Conservation (phyloP, 2,113 vertebrate species). For the Grantiella picta region DNA sequence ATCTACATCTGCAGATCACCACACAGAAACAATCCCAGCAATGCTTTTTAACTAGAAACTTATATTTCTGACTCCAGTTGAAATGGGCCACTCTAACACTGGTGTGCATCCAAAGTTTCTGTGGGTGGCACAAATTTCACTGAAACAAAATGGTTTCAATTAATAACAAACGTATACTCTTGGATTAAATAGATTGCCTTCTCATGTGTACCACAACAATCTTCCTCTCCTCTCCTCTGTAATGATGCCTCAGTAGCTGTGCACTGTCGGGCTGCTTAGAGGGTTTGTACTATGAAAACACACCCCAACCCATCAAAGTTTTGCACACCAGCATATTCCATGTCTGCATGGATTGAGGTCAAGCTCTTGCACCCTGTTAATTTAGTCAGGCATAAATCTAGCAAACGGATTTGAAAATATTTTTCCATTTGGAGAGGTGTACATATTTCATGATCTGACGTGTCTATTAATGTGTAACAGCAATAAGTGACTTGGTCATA, state of each 20-base stretch:
- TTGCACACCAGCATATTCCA: fast-evolving
- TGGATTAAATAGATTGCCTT: neutral
- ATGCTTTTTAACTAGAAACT: neutral
- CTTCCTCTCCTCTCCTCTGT: neutral
- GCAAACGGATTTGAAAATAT: neutral
- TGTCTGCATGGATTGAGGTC: neutral
- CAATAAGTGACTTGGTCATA: neutral
- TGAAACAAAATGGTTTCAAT: neutral
- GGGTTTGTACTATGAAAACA: neutral
- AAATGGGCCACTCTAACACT: neutral
- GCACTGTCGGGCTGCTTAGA: neutral
- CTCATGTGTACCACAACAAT: neutral
- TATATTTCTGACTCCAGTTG: neutral
- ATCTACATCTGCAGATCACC: neutral
- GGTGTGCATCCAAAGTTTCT: neutral
- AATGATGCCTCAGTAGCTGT: neutral
- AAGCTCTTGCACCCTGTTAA: neutral
- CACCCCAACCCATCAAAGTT: neutral
- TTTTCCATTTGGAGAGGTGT: neutral
- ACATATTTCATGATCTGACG: neutral
- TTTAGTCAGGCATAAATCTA: neutral
- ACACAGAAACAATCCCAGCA: neutral
- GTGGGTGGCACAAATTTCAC: neutral
- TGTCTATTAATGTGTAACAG: neutral
- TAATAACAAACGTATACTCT: neutral